These are phyloP conservation scores for Amblyraja radiata DNA, from an alignment of 2,797 vertebrate genomes.

Conservation along the genomic window DNA sequence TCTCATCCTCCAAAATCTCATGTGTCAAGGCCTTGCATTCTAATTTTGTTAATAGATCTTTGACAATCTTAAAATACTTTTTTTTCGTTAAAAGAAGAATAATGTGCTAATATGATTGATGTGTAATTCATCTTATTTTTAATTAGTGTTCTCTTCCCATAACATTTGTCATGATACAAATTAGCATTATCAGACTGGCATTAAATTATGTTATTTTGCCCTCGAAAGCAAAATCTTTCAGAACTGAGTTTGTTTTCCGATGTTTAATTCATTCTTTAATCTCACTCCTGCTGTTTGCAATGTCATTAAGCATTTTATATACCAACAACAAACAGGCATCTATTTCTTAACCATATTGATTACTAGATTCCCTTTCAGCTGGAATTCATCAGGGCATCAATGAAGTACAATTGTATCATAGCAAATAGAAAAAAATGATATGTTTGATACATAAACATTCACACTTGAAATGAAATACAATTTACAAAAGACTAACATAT, in stretches of 20 bases:
- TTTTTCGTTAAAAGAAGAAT: neutral
- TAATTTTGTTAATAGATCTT: neutral
- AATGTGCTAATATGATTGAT: neutral
- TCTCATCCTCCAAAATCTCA: neutral
- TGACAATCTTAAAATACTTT: neutral
- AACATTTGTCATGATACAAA: conserved; percentile 8
- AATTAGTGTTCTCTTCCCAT: neutral
- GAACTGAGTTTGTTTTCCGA: conserved; percentile 1
- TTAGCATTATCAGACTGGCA: conserved; percentile 12
- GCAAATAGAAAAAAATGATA: neutral
- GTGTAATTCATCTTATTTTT: neutral
- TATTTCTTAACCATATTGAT: conserved; percentile 18
- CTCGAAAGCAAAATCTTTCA: neutral
- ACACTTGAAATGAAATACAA: neutral
- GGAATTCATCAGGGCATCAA: conserved; percentile 1
- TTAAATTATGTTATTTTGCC: neutral
- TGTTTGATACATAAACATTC: conserved; percentile 2
- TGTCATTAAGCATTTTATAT: conserved; percentile 29
- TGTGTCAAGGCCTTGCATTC: neutral
- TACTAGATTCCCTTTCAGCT: neutral
- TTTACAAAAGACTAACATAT: neutral
- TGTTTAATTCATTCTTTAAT: conserved; percentile 35
- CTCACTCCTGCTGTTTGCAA: conserved; percentile 1
- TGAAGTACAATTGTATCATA: conserved; percentile 9
- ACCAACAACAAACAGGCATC: conserved; percentile 12